Conservation (phyloP, 1,140 invertebrate species). For the Nomia melanderi region DNA sequence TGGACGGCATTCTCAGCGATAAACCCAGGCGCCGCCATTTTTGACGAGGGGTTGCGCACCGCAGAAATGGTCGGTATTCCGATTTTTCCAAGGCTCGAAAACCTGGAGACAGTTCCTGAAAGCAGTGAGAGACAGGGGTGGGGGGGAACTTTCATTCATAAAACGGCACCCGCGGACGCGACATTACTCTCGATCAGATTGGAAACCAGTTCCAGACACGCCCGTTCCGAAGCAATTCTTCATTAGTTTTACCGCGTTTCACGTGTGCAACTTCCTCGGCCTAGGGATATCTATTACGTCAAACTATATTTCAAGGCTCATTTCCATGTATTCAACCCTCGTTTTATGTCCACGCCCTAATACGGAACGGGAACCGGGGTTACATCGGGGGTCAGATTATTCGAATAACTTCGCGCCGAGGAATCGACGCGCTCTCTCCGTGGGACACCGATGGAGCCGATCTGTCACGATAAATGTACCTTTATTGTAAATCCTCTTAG, state of each 20-base stretch:
- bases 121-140: slow-evolving; percentile 2
- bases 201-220: slow-evolving; percentile 62
- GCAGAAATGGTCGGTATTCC: neutral
- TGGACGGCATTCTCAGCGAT: neutral
- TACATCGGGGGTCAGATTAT: neutral
- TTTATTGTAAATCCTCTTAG: neutral
- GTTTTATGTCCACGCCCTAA: slow-evolving; percentile 39
- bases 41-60: neutral
- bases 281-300: slow-evolving; percentile 39
- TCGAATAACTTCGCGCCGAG: slow-evolving; percentile 22
- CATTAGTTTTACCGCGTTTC: slow-evolving; percentile 36
- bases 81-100: slow-evolving; percentile 16
- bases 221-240: slow-evolving; percentile 59
- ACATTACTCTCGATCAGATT: slow-evolving; percentile 48
- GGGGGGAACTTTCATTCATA: slow-evolving; percentile 54
- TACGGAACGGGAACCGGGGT: neutral
- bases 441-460: neutral
- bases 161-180: slow-evolving; percentile 36
- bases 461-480: slow-evolving; percentile 7
- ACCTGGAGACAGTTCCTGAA: slow-evolving; percentile 22
- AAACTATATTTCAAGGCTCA: slow-evolving; percentile 60
- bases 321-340: slow-evolving; percentile 56
- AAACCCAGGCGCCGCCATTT: neutral
- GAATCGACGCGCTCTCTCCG: slow-evolving; percentile 1
- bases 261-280: slow-evolving; percentile 39